Evolutionary conservation across 2,113 vertebrate species (phyloP).

Genomic region (Daboia siamensis): DNA sequence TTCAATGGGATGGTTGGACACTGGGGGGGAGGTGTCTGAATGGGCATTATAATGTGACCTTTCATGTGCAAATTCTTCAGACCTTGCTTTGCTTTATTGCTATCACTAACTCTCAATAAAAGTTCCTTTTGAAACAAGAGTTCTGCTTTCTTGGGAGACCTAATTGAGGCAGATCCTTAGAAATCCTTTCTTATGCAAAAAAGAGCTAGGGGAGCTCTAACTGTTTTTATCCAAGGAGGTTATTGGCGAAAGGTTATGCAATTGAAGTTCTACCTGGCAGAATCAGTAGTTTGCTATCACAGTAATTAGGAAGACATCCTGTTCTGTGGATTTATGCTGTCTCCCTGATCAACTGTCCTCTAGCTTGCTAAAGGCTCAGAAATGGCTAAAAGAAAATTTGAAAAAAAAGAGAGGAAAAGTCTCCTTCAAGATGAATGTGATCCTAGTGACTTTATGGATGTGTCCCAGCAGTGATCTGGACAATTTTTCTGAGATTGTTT

Average conservation of each 20-base stretch:
- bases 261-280: not conserved
- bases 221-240: constrained; percentile 61
- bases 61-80: no score
- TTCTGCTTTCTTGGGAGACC: no score
- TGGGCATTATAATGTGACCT: no score
- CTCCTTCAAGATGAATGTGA: not conserved
- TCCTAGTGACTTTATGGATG: not conserved
- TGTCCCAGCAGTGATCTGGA: not conserved
- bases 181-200: constrained; percentile 52
- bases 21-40: no score
- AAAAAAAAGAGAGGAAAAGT: not conserved
- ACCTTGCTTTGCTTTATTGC: no score
- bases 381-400: not conserved
- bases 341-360: not conserved
- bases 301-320: not conserved
- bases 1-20: no score
- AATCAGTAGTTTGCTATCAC: not conserved
- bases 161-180: no score
- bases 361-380: not conserved
- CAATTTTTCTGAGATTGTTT: not conserved
- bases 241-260: constrained; percentile 50
- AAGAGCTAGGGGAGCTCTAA: constrained; percentile 47
- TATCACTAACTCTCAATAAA: no score
- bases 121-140: no score
- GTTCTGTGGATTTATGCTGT: not conserved